Percentiles rank a stretch among this genome's conserved stretches.
phyloP scores from a whole-genome alignment of 1,140 invertebrate genomes.

The Teleopsis dalmanni region DNA sequence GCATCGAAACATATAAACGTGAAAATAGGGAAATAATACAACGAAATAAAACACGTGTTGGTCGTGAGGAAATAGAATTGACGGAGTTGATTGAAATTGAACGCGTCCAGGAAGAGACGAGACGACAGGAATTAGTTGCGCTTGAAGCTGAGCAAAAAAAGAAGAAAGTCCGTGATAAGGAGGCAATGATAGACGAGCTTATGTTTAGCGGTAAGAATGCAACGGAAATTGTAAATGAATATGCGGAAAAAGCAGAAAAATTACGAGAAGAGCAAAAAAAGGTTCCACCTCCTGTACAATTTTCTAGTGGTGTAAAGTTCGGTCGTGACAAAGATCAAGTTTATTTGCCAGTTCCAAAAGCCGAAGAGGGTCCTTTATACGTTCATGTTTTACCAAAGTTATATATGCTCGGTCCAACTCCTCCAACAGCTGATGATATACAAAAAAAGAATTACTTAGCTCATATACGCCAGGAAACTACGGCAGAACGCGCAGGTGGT shows the following conservation, averaged over 20 bases:
- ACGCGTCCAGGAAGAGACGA: conserved; percentile 60
- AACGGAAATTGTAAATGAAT: conserved; percentile 76
- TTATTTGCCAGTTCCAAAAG: conserved; percentile 60
- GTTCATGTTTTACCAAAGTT: conserved; percentile 56
- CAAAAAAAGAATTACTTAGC: conserved; percentile 61
- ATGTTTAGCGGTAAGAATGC: conserved; percentile 88
- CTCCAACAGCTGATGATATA: conserved; percentile 60
- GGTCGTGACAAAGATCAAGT: conserved; percentile 48
- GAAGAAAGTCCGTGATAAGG: conserved; percentile 76
- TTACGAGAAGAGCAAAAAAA: conserved; percentile 62
- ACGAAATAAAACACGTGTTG: conserved; percentile 72
- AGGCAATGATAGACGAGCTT: conserved; percentile 86
- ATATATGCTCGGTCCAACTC: conserved; percentile 62
- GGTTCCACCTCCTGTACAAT: conserved; percentile 53
- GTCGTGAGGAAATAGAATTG: conserved; percentile 56
- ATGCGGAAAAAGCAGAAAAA: conserved; percentile 60
- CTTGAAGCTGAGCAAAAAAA: conserved; percentile 63
- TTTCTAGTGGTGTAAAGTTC: conserved; percentile 76
- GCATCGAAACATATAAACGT: conserved; percentile 89
- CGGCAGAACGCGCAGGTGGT: conserved; percentile 78
- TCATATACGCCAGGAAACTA: conserved; percentile 65
- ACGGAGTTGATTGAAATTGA: conserved; percentile 84
- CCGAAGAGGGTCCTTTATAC: conserved; percentile 69
- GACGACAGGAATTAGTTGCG: conserved; percentile 53
- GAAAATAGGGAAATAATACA: conserved; percentile 87